phyloP scores from a whole-genome alignment of 2,797 vertebrate genomes.

The Odontamblyopus lacepedii region DNA sequence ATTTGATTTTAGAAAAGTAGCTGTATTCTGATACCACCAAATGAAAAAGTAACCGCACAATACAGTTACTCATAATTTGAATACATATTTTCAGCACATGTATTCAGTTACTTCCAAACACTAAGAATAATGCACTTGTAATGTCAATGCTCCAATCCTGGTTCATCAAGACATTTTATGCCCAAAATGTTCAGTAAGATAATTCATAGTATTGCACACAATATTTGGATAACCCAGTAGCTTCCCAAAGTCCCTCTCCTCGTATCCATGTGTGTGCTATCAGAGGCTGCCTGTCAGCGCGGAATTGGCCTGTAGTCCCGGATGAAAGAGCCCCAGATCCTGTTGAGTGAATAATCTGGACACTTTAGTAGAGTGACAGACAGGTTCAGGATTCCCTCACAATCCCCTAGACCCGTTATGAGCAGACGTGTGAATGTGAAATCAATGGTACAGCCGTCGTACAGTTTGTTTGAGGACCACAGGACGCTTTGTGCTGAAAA shows the following conservation, averaged over 20 bases:
- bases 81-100: no score
- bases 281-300: slow-evolving; percentile 75
- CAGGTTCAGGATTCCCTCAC: slow-evolving; percentile 77
- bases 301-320: slow-evolving; percentile 77
- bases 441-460: slow-evolving; percentile 86
- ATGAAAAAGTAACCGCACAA: no score
- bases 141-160: not conserved
- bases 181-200: not conserved
- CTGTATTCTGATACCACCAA: no score
- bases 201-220: not conserved
- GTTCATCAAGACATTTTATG: not conserved
- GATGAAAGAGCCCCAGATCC: slow-evolving; percentile 81
- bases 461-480: slow-evolving; percentile 80
- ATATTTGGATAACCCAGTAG: not conserved
- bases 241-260: slow-evolving; percentile 23
- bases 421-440: slow-evolving; percentile 83
- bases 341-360: slow-evolving; percentile 84
- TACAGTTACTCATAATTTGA: no score
- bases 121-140: no score
- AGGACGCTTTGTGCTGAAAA: slow-evolving; percentile 76
- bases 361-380: slow-evolving; percentile 83
- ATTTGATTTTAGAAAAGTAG: no score
- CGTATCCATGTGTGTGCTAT: slow-evolving; percentile 83
- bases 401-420: slow-evolving; percentile 80
- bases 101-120: no score